Evolutionary conservation across 2,888 invertebrate genomes (phyloP), one percentile per base, ranked within the genome.

Genomic region (Rotaria magnacalcarata): DNA sequence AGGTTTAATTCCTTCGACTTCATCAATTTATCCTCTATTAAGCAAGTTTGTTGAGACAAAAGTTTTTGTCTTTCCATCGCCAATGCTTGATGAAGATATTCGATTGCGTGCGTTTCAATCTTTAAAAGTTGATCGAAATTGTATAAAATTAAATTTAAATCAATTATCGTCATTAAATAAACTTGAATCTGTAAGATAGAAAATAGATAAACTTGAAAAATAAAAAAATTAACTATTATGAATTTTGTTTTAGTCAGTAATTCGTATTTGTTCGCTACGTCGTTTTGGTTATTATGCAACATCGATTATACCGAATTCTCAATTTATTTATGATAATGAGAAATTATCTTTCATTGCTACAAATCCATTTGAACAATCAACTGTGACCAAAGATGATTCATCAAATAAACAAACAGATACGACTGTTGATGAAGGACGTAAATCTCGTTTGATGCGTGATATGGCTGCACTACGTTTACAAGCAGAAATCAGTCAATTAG

Each of bases 391-490:
- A 16, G 41, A 24, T 54, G 1, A 19, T 21, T 54, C 54, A 8
- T 41, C 75, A 24, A 75, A 43, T 75, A 43, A 21, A 75, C 1
- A 24, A 47, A 2, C 47, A 19, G 75, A 85, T 24, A 5, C 47
- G 41, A 27, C 19, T 43, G 90, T 88, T 50, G 89, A 90, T 86
- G 89, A 89, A 84, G 89, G 89, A 60, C 88, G 90, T 92, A 92
- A 92, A 86, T 93, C 93, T 85, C 93, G 93, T 87, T 90, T 95
- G 88, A 94, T 95, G 93, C 93, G 94, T 87, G 94, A 95, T 85
- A 95, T 96, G 93, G 96, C 96, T 5, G 94, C 94, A 88, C 92
- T 96, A 87, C 96, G 96, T 95, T 92, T 97, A 86, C 94, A 90
- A 89, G 95, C 95, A 11, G 96, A 95, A 90, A 96, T 96, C 34